Base-by-base conservation (phyloP, 92 coral and sea anemone genomes). In the Umimayanthus kanabou region DNA sequence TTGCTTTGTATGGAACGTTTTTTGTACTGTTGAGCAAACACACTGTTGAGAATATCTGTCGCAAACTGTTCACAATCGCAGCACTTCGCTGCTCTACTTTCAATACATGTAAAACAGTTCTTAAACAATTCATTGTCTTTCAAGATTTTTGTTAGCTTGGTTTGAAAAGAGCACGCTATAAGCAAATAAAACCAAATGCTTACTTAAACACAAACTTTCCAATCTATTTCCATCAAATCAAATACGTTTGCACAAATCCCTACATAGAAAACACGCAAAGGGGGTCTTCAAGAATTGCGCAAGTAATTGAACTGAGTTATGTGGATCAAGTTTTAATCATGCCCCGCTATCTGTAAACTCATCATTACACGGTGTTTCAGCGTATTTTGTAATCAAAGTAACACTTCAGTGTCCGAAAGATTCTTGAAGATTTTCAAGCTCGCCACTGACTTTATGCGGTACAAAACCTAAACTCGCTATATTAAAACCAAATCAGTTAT, bases 111-210 rank as follows among this genome's bases (percentile, higher is more conserved):
- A 39, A 43, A 75, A 75, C 79, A 33, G 49, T 75, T 40, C 79
- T 75, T 18, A 37, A 78, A n/a, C 42, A 72, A 78, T 25, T 49
- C 69, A 78, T 26, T 50, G 40, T 43, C 37, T 78, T 40, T 10
- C 57, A 23, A 45, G 18, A 45, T 15, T 78, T 78, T 43, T 49
- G 5, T 78, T 77, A 42, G 80, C 57, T 47, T 78, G 39, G 37
- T 78, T 26, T n/a, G 81, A 78, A 78, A 47, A 47, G 33, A 43
- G 65, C 82, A 78, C 82, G 65, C 29, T 78, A 49, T 25, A 49
- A 78, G 30, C 28, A 78, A 78, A 49, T 20, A 20, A 78, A 25
- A n/a, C 23, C 25, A 77, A 40, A 23, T 20, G 29, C 16, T 77
- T 29, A 74, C 22, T 77, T 10, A 49, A 43, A 78, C 37, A 78